Percentiles rank a stretch among this genome's conserved stretches.
Conservation (phyloP, 2,888 invertebrate species). For the Agriopis marginaria region DNA sequence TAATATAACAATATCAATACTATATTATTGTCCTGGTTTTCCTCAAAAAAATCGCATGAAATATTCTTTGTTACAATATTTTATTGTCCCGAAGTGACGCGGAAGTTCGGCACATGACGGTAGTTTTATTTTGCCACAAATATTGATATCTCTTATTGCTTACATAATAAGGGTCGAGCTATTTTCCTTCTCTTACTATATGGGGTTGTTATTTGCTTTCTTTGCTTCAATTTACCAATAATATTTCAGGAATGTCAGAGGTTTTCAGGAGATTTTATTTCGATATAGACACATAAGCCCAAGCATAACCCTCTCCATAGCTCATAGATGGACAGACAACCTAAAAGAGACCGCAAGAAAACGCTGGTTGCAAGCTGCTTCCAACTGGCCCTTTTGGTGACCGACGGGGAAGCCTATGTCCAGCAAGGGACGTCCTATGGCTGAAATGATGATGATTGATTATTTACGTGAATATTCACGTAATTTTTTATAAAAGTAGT, state of each 20-base stretch:
- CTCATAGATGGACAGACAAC: too few species aligned
- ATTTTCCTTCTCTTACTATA: constrained; percentile 44
- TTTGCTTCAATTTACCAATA: constrained; percentile 48
- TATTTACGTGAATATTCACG: too few species aligned
- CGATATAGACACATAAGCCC: too few species aligned
- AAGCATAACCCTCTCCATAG: too few species aligned
- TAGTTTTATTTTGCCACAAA: constrained; percentile 22
- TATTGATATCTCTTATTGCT: constrained; percentile 36
- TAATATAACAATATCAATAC: background rate
- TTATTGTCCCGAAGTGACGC: constrained; percentile 12
- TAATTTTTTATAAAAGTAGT: too few species aligned
- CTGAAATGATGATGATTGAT: too few species aligned
- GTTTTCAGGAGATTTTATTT: background rate
- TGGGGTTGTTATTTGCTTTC: constrained; percentile 45
- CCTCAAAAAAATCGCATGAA: background rate
- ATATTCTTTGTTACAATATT: constrained; percentile 1
- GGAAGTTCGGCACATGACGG: constrained; percentile 11
- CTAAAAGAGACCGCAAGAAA: too few species aligned
- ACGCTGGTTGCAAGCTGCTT: too few species aligned
- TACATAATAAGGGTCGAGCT: constrained; percentile 22
- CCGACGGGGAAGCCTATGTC: too few species aligned
- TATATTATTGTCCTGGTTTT: background rate
- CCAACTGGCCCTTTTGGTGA: too few species aligned
- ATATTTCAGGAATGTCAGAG: constrained; percentile 19
- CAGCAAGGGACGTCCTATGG: too few species aligned